Evolutionary conservation across 2,888 invertebrate genomes (phyloP).

Genomic region (Stenolophus ochropezus): DNA sequence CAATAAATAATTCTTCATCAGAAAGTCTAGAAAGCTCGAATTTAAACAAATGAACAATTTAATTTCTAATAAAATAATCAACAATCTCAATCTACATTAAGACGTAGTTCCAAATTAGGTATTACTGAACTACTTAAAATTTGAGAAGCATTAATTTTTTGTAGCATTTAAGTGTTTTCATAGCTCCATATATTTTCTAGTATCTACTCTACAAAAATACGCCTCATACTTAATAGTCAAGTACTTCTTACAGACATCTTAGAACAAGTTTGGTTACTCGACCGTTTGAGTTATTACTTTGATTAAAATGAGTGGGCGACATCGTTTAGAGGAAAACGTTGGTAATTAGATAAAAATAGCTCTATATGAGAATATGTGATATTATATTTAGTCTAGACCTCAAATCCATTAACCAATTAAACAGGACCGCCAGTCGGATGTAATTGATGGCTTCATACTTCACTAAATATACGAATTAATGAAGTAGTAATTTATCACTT

Average conservation of each 20-base stretch:
- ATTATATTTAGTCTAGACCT: constrained; percentile 6
- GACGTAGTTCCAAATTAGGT: too few relatives aligned
- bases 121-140: too few relatives aligned
- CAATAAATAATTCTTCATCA: too few relatives aligned
- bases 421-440: background rate
- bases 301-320: constrained; percentile 10
- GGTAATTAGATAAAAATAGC: constrained; percentile 23
- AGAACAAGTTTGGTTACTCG: background rate
- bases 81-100: too few relatives aligned
- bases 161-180: too few relatives aligned
- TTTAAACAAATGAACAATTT: too few relatives aligned
- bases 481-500: background rate
- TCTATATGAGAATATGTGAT: constrained; percentile 1
- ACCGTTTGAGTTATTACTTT: background rate
- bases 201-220: too few relatives aligned
- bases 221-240: too few relatives aligned
- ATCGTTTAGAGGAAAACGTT: background rate
- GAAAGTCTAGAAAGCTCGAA: too few relatives aligned
- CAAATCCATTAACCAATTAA: constrained; percentile 23
- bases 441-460: background rate
- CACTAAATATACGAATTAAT: background rate
- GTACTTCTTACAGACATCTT: background rate
- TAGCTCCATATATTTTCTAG: too few relatives aligned
- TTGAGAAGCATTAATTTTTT: too few relatives aligned
- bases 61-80: too few relatives aligned